A percentile compares a stretch with the other conserved stretches of the same genome.
phyloP scores from a whole-genome alignment of 2,797 vertebrate species.

The Esox lucius region DNA sequence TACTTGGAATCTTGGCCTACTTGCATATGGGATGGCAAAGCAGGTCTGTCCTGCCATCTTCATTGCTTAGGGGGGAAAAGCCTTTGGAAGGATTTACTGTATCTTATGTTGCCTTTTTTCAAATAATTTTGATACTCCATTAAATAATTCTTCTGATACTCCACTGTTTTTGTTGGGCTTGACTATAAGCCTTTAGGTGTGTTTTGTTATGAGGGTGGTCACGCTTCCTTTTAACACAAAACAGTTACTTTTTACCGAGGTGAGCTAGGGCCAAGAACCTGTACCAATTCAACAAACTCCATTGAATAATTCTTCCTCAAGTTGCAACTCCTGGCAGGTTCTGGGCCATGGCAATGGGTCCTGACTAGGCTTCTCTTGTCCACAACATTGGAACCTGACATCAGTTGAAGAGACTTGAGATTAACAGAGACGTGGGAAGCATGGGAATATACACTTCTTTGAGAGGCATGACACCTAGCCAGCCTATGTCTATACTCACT shows the following conservation, averaged over 20 bases:
- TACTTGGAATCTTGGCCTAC: too few relatives aligned
- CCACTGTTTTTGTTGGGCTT: constrained; percentile 3
- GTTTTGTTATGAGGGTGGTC: constrained; percentile 13
- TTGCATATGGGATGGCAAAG: not conserved
- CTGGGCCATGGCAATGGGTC: too few relatives aligned
- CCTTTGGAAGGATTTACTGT: not conserved
- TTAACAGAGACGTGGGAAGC: too few relatives aligned
- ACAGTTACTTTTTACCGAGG: constrained; percentile 19
- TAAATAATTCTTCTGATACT: too few relatives aligned
- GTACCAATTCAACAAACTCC: not conserved
- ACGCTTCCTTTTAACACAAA: constrained; percentile 13
- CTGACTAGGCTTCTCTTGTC: too few relatives aligned
- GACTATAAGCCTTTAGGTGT: constrained; percentile 33
- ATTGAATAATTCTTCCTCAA: constrained; percentile 4
- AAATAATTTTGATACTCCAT: too few relatives aligned
- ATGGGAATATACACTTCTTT: too few relatives aligned
- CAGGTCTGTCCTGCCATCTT: not conserved
- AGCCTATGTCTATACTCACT: constrained; percentile 24
- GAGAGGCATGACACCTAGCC: too few relatives aligned
- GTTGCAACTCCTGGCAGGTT: too few relatives aligned
- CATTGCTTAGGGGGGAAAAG: constrained; percentile 5
- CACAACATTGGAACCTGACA: too few relatives aligned
- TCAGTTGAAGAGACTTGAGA: too few relatives aligned
- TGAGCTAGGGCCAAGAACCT: constrained; percentile 8
- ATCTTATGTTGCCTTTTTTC: too few relatives aligned